Base-by-base conservation (phyloP, 2,797 vertebrate species). In the Coilia nasus region DNA sequence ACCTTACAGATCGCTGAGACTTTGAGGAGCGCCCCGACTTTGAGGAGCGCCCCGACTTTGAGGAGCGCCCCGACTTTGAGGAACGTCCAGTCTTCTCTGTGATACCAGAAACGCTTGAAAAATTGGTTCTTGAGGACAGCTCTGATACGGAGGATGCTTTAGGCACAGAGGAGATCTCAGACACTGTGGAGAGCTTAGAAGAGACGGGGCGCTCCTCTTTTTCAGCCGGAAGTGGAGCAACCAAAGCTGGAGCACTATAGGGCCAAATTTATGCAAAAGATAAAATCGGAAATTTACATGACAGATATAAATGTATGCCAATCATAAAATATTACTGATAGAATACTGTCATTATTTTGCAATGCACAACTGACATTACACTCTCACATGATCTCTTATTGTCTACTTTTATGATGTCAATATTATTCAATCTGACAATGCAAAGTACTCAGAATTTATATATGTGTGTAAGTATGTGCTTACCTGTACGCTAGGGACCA, bases 141-240 rank as follows among this genome's bases (percentile, higher is more conserved):
- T 93, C 92, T 0, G 94, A 93, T 17, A 93, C 64, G 0, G 91
- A 90, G 3, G 94, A 93, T 23, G 87, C 19, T 82, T 91, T 93
- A 82, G 93, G 91, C 78, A 92, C 92, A 35, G 91, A 90, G 47
- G 89, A 91, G 89, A 91, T 88, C 84, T 86, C 87, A 0, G 94
- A 93, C 15, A 89, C 83, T 0, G 89, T 83, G 81, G 92, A 92
- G 23, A 92, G 59, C 41, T 89, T 90, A 21, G 92, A 90, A 31
- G 89, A 91, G 83, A 90, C 88, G 50, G 83, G 83, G 15, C 19
- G 25, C 11, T 87, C 67, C n/a, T 19, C 35, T 46, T 67, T 23
- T 9, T 12, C 35, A 78, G 86, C 82, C 80, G 50, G 75, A 82
- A 25, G 83, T 60, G 85, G 81, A 85, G 47, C 3, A 1, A 46